Percentiles rank a stretch among this genome's conserved stretches.
Evolutionary conservation across 1,140 invertebrate species (phyloP).

Genomic region (Leptestheria dahalacensis): DNA sequence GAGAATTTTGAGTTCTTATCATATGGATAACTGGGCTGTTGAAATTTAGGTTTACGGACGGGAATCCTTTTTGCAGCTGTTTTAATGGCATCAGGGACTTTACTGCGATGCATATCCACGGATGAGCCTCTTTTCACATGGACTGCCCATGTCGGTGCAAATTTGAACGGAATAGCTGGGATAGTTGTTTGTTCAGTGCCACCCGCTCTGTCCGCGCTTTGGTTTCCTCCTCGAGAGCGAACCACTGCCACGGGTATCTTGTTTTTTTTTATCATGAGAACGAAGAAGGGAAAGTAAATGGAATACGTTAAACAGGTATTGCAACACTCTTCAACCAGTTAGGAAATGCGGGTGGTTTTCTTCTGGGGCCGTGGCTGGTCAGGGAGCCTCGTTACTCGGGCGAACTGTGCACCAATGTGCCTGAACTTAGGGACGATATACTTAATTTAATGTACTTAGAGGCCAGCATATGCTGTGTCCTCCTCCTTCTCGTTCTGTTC

Average conservation of each 20-base stretch:
- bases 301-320: too few species aligned
- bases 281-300: too few species aligned
- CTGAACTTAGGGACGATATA: constrained; percentile 18
- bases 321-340: constrained; percentile 28
- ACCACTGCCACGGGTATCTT: constrained; percentile 28
- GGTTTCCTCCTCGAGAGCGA: constrained; percentile 28
- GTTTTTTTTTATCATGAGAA: constrained; percentile 4
- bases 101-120: constrained; percentile 24
- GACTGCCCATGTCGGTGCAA: constrained; percentile 25
- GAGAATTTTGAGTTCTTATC: too few species aligned
- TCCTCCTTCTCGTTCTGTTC: constrained; percentile 24
- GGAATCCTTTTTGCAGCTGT: constrained; percentile 21
- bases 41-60: constrained; percentile 23
- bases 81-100: constrained; percentile 21
- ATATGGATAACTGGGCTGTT: too few species aligned
- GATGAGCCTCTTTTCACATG: constrained; percentile 19
- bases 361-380: constrained; percentile 25
- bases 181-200: constrained; percentile 28
- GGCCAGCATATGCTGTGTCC: constrained; percentile 20
- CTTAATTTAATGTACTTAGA: constrained; percentile 24
- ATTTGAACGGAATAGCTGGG: constrained; percentile 28
- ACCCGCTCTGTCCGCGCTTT: constrained; percentile 27
- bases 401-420: constrained; percentile 17
- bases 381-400: constrained; percentile 13
- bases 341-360: constrained; percentile 30